These are phyloP conservation scores for Amyelois transitella DNA, from an alignment of 1,140 invertebrate species.

Conservation along the genomic window DNA sequence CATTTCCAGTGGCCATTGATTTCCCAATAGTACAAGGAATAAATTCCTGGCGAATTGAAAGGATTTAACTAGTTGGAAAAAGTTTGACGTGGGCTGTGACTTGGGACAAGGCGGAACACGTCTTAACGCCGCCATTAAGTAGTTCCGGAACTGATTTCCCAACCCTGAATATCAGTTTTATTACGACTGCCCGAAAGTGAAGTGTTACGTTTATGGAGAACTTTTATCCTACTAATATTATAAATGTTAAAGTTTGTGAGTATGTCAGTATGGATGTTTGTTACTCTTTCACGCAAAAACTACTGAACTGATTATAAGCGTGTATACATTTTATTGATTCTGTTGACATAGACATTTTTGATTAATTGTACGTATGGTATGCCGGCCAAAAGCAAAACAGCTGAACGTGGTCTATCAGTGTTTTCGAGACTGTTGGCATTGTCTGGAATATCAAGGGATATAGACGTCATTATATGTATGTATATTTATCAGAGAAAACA, in stretches of 20 bases:
- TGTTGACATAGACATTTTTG: too few relatives aligned
- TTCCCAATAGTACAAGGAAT: slow-evolving; percentile 14
- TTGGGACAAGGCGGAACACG: slow-evolving; percentile 3
- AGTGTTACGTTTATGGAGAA: too few relatives aligned
- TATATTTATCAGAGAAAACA: not conserved
- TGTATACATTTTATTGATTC: not conserved
- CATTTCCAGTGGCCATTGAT: slow-evolving; percentile 12
- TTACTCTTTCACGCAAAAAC: too few relatives aligned
- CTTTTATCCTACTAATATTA: too few relatives aligned
- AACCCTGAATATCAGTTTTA: not conserved
- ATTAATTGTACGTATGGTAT: too few relatives aligned
- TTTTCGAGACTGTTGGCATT: too few relatives aligned
- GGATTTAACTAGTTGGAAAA: slow-evolving; percentile 26
- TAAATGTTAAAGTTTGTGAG: too few relatives aligned
- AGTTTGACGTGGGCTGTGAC: slow-evolving; percentile 11
- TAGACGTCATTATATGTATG: too few relatives aligned
- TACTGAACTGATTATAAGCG: not conserved
- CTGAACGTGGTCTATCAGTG: too few relatives aligned
- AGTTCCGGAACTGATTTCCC: slow-evolving; percentile 12
- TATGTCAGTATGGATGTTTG: too few relatives aligned
- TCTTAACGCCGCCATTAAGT: slow-evolving; percentile 18
- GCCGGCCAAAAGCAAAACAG: too few relatives aligned
- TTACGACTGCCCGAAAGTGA: not conserved
- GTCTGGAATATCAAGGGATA: too few relatives aligned
- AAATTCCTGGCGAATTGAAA: slow-evolving; percentile 20